Base-by-base conservation (phyloP, 2,888 invertebrate genomes). In the Troilus luridus region DNA sequence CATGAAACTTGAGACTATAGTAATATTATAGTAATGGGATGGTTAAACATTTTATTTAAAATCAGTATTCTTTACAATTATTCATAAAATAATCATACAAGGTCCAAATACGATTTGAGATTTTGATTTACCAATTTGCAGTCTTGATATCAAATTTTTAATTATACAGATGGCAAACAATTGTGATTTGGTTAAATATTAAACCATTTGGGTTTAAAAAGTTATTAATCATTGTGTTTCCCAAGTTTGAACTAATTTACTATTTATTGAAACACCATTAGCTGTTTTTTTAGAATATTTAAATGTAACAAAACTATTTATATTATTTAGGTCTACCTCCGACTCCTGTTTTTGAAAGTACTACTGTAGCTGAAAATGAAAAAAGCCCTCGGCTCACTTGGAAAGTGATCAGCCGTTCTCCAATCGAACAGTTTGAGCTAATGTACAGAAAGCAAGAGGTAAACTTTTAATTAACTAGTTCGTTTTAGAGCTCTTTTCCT, bases 361-460 rank as follows among this genome's bases (percentile, higher is more conserved):
- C 90, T 27, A 59, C 56, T 17, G 64, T 81, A 8, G 54, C 64
- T 58, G 88, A 88, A 27, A 88, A 91, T 14, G 91, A 90, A 54
- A 90, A 89, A 24, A 88, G 88, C 19, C 85, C 90, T 88, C 41
- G 89, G 8, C 85, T 92, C 41, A 91, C 88, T n/a, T 92, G 91
- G 91, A 88, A 91, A 58, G 89, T 91, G 8, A 12, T 58, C 54
- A 92, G 92, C 88, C 90, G 88, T 58, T 64, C 88, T 21, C 88
- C 89, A 9, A 81, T 92, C 21, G 62, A 81, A 24, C 67, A 77
- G 9, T 92, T 91, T 60, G 92, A 92, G 91, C 56, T 92, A 12
- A 88, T 90, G 58, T 92, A 91, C 88, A 92, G 91, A 54, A 90
- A 85, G 21, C 92, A 92, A 62, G 72, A 91, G 90, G 92, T 92